Percentiles rank a stretch among this genome's conserved stretches.
Conservation (phyloP, 2,113 vertebrate genomes). For the Labeo rohita region DNA sequence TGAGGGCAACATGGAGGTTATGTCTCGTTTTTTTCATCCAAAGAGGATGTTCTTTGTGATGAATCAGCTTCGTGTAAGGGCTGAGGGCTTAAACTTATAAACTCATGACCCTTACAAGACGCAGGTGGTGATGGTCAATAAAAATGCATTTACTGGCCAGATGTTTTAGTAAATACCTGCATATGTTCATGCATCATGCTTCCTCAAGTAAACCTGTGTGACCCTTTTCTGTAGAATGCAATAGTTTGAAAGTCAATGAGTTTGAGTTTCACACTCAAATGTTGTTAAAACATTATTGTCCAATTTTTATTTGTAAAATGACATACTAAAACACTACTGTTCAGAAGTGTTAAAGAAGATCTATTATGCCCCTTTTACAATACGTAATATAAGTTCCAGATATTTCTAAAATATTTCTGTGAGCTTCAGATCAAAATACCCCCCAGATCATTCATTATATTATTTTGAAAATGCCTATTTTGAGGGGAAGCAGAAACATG, state of each 20-base stretch:
- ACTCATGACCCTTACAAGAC: slow-evolving; percentile 33
- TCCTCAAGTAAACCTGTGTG: background rate
- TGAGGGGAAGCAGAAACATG: too few relatives aligned
- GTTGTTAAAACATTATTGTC: too few relatives aligned
- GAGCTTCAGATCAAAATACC: too few relatives aligned
- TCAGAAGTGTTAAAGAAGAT: too few relatives aligned
- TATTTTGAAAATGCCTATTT: too few relatives aligned
- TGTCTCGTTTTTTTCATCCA: slow-evolving; percentile 21
- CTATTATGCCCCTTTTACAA: too few relatives aligned
- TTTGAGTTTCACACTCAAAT: too few relatives aligned
- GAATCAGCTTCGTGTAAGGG: slow-evolving; percentile 15
- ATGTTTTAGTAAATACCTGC: slow-evolving; percentile 41
- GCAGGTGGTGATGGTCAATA: slow-evolving; percentile 45
- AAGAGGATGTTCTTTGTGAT: slow-evolving; percentile 36
- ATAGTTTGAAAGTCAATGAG: background rate
- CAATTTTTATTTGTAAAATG: too few relatives aligned
- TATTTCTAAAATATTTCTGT: too few relatives aligned
- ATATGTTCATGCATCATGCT: background rate
- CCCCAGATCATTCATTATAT: too few relatives aligned
- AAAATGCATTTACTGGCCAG: slow-evolving; percentile 45
- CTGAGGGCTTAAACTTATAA: background rate
- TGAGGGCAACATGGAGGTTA: background rate
- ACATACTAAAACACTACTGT: too few relatives aligned
- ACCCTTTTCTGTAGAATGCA: background rate
- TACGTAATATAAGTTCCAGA: too few relatives aligned